These are phyloP conservation scores for Crossaster papposus DNA, from an alignment of 53 echinoderm and acorn worm species.

Conservation along the genomic window DNA sequence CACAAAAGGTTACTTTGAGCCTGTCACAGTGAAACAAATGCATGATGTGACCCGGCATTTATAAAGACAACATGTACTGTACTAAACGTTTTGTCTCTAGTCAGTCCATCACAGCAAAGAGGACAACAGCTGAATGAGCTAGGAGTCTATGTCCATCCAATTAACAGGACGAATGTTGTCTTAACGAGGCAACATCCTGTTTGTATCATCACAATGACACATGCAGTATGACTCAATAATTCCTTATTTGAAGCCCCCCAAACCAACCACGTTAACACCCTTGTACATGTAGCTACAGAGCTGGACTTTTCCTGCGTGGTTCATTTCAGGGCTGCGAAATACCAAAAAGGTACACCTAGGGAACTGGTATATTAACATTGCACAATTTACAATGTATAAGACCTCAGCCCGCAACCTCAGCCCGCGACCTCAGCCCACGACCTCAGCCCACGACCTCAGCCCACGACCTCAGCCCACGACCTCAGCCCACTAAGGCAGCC, in stretches of 20 bases:
- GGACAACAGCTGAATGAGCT: background rate
- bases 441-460: background rate
- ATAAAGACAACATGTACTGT: too few relatives aligned
- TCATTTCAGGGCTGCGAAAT: background rate
- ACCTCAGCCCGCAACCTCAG: too few relatives aligned
- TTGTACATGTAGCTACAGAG: background rate
- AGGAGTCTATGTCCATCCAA: slow-evolving; percentile 18
- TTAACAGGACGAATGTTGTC: slow-evolving; percentile 47
- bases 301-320: background rate
- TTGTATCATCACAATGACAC: slow-evolving; percentile 45
- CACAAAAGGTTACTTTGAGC: too few relatives aligned
- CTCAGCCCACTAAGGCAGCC: too few relatives aligned
- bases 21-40: too few relatives aligned
- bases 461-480: background rate
- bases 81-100: background rate
- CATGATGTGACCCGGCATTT: too few relatives aligned
- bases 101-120: background rate
- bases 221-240: slow-evolving; percentile 34
- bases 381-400: background rate
- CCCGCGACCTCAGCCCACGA: background rate
- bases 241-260: background rate
- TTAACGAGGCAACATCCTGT: slow-evolving; percentile 53
- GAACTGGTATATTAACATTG: background rate
- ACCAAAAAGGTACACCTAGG: too few relatives aligned
- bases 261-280: background rate